Percentiles rank a stretch among this genome's conserved stretches.
Conservation (phyloP, 2,113 vertebrate species). For the Nestor notabilis region DNA sequence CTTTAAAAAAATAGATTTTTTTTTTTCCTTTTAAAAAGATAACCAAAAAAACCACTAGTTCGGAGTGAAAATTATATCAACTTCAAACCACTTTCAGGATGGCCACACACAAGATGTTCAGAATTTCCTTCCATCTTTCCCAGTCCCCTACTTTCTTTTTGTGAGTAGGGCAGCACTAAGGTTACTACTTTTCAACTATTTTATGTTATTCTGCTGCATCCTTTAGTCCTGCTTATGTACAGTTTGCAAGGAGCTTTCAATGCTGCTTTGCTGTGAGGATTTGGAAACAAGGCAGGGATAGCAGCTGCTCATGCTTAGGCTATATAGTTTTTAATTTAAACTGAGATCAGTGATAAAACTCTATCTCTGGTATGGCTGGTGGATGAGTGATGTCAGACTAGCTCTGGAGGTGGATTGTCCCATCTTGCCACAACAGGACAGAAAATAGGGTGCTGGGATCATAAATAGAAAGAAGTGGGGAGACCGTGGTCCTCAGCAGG, state of each 20-base stretch:
- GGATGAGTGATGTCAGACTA: rapidly evolving
- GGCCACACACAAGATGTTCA: neutral
- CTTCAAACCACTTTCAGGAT: neutral
- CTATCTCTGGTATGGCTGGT: rapidly evolving
- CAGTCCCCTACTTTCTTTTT: neutral
- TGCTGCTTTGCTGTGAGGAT: neutral
- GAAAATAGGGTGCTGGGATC: rapidly evolving
- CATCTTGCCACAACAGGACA: neutral
- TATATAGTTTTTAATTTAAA: neutral
- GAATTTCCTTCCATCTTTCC: neutral
- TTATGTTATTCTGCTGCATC: neutral
- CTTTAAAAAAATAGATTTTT: neutral
- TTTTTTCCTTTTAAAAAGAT: neutral
- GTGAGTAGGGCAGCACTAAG: neutral
- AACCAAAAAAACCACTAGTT: rapidly evolving
- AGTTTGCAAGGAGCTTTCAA: neutral
- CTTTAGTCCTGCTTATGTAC: neutral
- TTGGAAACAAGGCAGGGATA: neutral
- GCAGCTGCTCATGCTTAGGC: neutral
- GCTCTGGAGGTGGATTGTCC: neutral
- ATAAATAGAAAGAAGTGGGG: neutral
- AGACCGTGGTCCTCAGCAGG: neutral
- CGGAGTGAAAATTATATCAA: neutral
- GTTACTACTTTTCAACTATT: neutral
- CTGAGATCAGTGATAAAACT: neutral